Base-by-base conservation (phyloP, 2,888 invertebrate genomes). In the Thecophora atra region DNA sequence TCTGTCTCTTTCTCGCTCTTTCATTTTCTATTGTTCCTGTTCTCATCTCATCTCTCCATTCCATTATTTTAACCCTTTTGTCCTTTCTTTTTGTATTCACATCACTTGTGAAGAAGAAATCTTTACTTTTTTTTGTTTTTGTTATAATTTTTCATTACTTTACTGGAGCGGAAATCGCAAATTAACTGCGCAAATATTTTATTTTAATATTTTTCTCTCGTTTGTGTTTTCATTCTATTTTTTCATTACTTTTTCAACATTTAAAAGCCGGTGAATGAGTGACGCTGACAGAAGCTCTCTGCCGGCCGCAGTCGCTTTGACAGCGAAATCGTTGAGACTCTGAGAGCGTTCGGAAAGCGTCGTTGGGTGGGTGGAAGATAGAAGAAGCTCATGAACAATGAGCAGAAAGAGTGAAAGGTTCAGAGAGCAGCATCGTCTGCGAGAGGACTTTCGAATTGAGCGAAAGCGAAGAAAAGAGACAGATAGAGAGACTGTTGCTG, bases 161-260 rank as follows among this genome's bases (percentile, higher is more conserved):
- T 77, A 78, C 78, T 81, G 72, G 77, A 78, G 79, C 81, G 81
- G 81, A 81, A 81, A 80, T 81, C 80, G 78, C 81, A 81, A 81
- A 81, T 81, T 81, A 81, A 81, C 79, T 79, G 79, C 79, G 78
- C 79, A 81, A 81, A 81, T 78, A 79, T 77, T 58, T 60, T 42
- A 52, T 71, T 71, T 21, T 11, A 26, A 37, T 24, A 42, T 58
- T 13, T 52, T 66, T 52, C 4, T 17, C 54, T 56, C 24, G 13
- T 26, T 58, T 58, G 19, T 21, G 11, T 58, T 58, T 26, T 58
- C 2, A 37, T 11, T 28, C 17, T 58, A 28, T 58, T 44, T 64
- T 64, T 64, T 44, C 6, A 47, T 47, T 64, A 26, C 26, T 47
- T 47, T 63, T 63, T 24, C 42, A 63, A 63, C 21, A 63, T 63